Base-by-base conservation (phyloP, 1,140 invertebrate genomes). In the Trissolcus basalis region DNA sequence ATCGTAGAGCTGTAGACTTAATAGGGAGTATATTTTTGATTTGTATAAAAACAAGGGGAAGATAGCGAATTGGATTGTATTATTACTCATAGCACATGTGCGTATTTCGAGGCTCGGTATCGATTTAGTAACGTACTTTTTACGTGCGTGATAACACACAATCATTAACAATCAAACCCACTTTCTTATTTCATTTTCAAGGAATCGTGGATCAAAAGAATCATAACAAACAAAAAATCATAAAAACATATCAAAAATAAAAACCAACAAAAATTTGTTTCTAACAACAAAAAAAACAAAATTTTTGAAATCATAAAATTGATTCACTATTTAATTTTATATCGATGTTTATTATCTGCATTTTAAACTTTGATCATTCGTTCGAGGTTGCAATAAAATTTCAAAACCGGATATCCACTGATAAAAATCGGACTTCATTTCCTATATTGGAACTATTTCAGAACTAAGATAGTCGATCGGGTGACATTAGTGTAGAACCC, bases 401-500 rank as follows among this genome's bases (percentile, higher is more conserved):
- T 27, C 19, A 27, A n/a, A 6, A 36, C 55, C 55, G 55, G 55
- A 59, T 59, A 59, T 48, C 36, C 1, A 4, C 9, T 6, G 54
- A 56, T 56, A 50, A 59, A 48, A 48, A 59, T 48, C 44, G 9
- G 15, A 48, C 13, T 36, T 15, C 33, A 16, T 48, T 59, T 59
- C 14, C 32, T 48, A 58, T 15, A 9, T 19, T 36, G 35, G 12
- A 36, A 36, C 19, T 48, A 39, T 36, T 59, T 56, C 10, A 9
- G 14, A 32, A 48, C 35, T 7, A 11, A 2, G 55, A 59, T 59
- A 59, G 16, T 13, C 32, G 44, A 59, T 59, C 33, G n/a, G 43
- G 1, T 4, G n/a, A 33, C 43, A 43, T 32, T 13, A 9, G 53
- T 44, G 0, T 0, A 19, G 27, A 44, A 44, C 12, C 32, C 4